Conservation (phyloP, 64 coral and sea anemone species). For the Hydrozoanthus tunicans region DNA sequence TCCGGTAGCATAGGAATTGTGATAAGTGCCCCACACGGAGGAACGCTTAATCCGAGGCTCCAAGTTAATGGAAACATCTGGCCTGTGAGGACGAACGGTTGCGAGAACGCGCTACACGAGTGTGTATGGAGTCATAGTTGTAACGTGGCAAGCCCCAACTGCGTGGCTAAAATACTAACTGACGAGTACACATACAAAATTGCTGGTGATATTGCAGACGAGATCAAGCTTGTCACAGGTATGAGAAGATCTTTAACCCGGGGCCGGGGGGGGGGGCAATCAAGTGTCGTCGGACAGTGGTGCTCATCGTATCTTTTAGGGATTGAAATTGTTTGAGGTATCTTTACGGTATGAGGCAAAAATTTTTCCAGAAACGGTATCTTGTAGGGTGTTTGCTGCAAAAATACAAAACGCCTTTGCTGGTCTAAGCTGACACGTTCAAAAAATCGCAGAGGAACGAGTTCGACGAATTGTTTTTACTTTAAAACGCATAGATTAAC, state of each 20-base stretch:
- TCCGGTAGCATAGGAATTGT: conserved; percentile 41
- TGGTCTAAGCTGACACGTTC: too few species aligned
- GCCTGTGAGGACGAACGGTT: conserved; percentile 46
- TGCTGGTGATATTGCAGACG: conserved; percentile 47
- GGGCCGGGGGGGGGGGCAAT: too few species aligned
- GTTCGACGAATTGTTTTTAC: too few species aligned
- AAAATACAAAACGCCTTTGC: too few species aligned
- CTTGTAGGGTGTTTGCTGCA: too few species aligned
- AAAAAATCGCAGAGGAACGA: too few species aligned
- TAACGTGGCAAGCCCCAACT: neutral
- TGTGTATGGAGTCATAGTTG: conserved; percentile 25
- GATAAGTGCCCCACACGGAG: conserved; percentile 45
- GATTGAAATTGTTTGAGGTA: too few species aligned
- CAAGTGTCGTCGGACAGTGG: too few species aligned
- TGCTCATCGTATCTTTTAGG: too few species aligned
- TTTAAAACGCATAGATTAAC: too few species aligned
- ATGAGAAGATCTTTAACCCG: neutral
- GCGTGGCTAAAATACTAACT: neutral
- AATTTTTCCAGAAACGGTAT: too few species aligned
- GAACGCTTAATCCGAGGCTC: neutral
- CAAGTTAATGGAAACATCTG: conserved; percentile 43
- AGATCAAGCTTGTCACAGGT: conserved; percentile 42
- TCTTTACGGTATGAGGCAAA: too few species aligned
- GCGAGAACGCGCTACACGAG: conserved; percentile 1
- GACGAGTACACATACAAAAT: neutral